Conservation (phyloP, 2,888 invertebrate genomes). For the Emmelina monodactyla region DNA sequence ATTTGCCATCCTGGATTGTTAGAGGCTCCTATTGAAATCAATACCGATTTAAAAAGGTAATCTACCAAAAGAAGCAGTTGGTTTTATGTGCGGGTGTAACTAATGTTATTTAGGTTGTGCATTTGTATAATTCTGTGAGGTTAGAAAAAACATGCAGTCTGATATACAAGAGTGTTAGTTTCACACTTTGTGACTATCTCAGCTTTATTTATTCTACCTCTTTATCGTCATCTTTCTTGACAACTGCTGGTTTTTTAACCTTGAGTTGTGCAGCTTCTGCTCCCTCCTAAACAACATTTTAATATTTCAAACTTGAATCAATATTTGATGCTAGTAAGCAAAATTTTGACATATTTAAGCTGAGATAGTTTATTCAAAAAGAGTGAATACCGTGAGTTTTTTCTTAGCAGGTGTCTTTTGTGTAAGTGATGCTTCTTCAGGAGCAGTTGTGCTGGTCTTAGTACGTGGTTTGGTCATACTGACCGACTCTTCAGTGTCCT, state of each 20-base stretch:
- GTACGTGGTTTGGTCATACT: slow-evolving; percentile 53
- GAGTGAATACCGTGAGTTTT: slow-evolving; percentile 49
- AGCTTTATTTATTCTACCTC: slow-evolving; percentile 34
- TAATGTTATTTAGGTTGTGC: slow-evolving; percentile 37
- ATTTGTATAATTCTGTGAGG: slow-evolving; percentile 20
- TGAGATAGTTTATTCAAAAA: slow-evolving; percentile 39
- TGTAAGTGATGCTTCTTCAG: slow-evolving; percentile 57
- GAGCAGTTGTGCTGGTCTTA: slow-evolving; percentile 59
- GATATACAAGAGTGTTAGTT: slow-evolving; percentile 26
- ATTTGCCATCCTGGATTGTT: slow-evolving; percentile 53
- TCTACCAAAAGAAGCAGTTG: slow-evolving; percentile 28
- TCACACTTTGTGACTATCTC: slow-evolving; percentile 40
- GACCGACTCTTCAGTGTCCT: slow-evolving; percentile 59
- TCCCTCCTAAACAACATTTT: slow-evolving; percentile 35
- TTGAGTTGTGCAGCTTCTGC: slow-evolving; percentile 54
- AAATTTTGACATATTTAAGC: too few species aligned
- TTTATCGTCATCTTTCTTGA: slow-evolving; percentile 45
- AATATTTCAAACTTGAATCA: not conserved
- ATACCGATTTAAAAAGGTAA: slow-evolving; percentile 31
- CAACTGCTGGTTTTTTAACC: slow-evolving; percentile 55
- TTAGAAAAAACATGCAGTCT: slow-evolving; percentile 24
- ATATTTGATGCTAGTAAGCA: not conserved
- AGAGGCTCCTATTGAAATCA: slow-evolving; percentile 54
- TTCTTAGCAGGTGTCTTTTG: slow-evolving; percentile 61
- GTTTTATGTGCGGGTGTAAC: slow-evolving; percentile 25